Conservation (phyloP, 2,113 vertebrate genomes). For the Thalassarche chlororhynchos region DNA sequence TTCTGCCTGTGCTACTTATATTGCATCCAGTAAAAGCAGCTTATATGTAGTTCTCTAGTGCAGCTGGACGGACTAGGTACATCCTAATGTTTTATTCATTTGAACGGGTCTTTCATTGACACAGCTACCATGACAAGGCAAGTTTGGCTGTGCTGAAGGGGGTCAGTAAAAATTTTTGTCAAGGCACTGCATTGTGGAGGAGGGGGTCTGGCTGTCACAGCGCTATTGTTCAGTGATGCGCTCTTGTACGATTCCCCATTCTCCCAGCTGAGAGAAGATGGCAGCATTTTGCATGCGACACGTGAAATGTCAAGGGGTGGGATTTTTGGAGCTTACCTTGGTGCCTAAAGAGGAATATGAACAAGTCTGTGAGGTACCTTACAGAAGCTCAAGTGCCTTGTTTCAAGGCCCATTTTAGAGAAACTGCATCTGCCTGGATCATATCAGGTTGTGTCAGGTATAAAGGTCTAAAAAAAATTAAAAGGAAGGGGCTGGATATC, state of each 20-base stretch:
- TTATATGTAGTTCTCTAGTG: background rate
- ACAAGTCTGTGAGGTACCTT: background rate
- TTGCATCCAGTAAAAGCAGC: background rate
- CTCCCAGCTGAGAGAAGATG: background rate
- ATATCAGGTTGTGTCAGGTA: background rate
- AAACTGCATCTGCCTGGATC: background rate
- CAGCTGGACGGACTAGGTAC: background rate
- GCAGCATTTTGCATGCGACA: background rate
- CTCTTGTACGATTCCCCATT: background rate
- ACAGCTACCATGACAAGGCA: slow-evolving; percentile 40
- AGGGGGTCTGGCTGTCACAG: background rate
- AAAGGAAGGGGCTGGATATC: background rate
- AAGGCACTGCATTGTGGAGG: background rate
- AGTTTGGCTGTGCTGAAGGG: background rate
- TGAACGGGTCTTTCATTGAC: background rate
- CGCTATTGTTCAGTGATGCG: background rate
- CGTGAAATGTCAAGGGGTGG: background rate
- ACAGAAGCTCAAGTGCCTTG: background rate
- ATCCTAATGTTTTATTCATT: slow-evolving; percentile 46
- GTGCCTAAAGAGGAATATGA: background rate
- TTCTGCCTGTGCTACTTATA: background rate
- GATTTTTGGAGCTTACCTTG: background rate
- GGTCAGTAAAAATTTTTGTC: slow-evolving; percentile 21
- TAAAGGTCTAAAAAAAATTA: background rate
- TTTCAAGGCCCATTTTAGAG: background rate